A percentile compares a stretch with the other conserved stretches of the same genome.
Conservation (phyloP, 1,140 invertebrate genomes). For the Magallana angulata region DNA sequence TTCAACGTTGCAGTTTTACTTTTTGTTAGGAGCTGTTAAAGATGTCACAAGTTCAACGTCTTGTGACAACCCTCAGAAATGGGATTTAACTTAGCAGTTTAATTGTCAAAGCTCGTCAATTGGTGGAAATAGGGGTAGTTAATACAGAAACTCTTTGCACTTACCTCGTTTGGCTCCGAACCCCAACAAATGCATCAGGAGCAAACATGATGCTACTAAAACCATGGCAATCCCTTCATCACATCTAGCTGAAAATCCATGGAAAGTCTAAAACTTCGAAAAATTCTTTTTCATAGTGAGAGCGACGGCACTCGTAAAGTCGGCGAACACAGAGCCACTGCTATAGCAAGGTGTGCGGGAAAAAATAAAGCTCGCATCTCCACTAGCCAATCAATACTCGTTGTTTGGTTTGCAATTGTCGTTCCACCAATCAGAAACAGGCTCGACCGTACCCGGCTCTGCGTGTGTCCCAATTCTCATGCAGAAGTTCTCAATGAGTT, state of each 20-base stretch:
- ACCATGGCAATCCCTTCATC: conserved; percentile 27
- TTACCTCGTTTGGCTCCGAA: conserved; percentile 27
- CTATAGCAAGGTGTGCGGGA: conserved; percentile 1
- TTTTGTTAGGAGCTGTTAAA: too few relatives aligned
- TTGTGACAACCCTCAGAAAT: too few relatives aligned
- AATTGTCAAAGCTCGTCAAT: too few relatives aligned
- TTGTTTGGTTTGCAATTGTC: neutral
- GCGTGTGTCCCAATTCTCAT: conserved; percentile 20
- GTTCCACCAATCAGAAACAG: neutral
- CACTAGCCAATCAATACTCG: conserved; percentile 19
- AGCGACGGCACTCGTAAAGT: neutral
- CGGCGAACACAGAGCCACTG: neutral
- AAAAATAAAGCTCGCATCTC: conserved; percentile 15
- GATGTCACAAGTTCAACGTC: too few relatives aligned
- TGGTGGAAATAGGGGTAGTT: too few relatives aligned
- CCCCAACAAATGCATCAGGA: conserved; percentile 15
- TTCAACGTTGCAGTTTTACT: too few relatives aligned
- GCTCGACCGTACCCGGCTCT: neutral
- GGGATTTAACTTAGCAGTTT: too few relatives aligned
- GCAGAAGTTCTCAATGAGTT: neutral
- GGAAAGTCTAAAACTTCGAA: neutral
- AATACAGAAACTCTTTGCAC: neutral
- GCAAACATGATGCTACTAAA: conserved; percentile 27
- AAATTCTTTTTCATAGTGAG: neutral
- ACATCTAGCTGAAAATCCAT: conserved; percentile 9